phyloP scores from a whole-genome alignment of 2,888 invertebrate species.

The Pharmacophagus antenor region DNA sequence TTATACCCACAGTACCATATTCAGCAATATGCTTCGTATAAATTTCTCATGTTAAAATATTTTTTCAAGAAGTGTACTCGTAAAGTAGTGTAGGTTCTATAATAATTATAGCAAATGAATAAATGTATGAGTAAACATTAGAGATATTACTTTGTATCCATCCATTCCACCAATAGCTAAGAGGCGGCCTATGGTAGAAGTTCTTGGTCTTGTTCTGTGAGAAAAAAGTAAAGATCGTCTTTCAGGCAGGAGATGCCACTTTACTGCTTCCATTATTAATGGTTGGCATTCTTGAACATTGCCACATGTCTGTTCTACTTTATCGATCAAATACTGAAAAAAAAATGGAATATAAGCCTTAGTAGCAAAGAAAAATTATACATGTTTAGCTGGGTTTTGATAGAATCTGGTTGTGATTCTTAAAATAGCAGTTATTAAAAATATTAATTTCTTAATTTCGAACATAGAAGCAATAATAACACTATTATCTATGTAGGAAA shows the following conservation, averaged over 20 bases:
- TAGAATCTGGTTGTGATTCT: no score
- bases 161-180: conserved; percentile 96
- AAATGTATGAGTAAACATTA: not conserved
- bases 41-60: no score
- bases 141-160: conserved; percentile 85
- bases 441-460: no score
- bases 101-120: not conserved
- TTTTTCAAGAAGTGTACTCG: no score
- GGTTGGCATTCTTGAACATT: conserved; percentile 89
- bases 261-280: conserved; percentile 95
- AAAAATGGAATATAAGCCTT: not conserved
- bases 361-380: no score
- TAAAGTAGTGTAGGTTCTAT: no score
- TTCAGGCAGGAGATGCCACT: conserved; percentile 95
- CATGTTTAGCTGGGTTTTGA: no score
- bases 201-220: conserved; percentile 91
- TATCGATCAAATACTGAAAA: conserved; percentile 91
- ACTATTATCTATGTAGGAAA: no score
- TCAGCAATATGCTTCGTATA: no score
- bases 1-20: no score
- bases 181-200: conserved; percentile 93
- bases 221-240: conserved; percentile 88
- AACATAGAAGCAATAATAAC: no score
- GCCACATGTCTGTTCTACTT: conserved; percentile 86
- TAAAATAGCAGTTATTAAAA: no score